Evolutionary conservation across 2,113 vertebrate genomes (phyloP).

Genomic region (Gobiocypris rarus): DNA sequence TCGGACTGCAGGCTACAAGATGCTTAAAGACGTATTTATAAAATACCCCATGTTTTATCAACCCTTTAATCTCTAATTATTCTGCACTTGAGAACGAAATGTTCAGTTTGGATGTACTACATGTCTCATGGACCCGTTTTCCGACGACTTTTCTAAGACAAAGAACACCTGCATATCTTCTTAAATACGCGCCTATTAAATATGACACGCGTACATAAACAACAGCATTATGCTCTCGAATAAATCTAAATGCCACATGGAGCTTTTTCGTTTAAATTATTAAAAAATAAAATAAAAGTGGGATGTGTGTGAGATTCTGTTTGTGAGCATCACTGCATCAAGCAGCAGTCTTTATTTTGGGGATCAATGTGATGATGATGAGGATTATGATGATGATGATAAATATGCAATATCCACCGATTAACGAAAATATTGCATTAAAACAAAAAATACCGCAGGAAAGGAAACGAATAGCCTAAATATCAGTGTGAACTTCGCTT

Average conservation of each 20-base stretch:
- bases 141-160: neutral
- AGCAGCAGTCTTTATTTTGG: neutral
- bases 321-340: conserved; percentile 8
- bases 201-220: neutral
- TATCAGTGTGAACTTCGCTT: neutral
- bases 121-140: neutral
- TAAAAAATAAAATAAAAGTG: neutral
- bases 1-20: neutral
- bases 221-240: neutral
- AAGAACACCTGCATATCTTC: conserved; percentile 3
- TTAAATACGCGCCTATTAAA: neutral
- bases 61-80: neutral
- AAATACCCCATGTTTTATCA: neutral
- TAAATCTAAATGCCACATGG: neutral
- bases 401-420: neutral
- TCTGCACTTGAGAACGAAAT: neutral
- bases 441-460: neutral
- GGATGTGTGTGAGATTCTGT: neutral
- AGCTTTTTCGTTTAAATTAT: neutral
- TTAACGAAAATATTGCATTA: neutral
- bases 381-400: neutral
- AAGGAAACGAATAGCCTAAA: neutral
- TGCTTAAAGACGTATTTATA: neutral
- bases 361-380: neutral
- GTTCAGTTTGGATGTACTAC: neutral